Conservation (phyloP, 1,140 invertebrate genomes). For the Philaenus spumarius region DNA sequence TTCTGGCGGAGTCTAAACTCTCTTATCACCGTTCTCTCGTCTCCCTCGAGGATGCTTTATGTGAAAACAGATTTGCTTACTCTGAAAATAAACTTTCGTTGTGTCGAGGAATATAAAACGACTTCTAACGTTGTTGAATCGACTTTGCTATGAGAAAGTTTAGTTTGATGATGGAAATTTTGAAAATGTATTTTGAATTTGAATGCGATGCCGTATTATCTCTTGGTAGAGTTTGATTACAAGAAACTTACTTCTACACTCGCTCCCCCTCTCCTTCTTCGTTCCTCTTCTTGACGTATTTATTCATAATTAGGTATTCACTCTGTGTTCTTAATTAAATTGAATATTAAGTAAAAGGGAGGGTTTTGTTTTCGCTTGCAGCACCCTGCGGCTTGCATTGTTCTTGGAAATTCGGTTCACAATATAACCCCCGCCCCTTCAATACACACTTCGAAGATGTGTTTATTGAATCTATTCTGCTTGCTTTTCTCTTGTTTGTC, state of each 20-base stretch:
- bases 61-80: background rate
- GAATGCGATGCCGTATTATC: conserved; percentile 14
- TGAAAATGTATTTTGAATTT: conserved; percentile 18
- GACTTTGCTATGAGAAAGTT: conserved; percentile 8
- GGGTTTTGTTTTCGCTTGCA: conserved; percentile 5
- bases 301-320: conserved; percentile 23
- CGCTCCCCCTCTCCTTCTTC: background rate
- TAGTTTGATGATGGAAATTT: conserved; percentile 10
- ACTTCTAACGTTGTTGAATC: background rate
- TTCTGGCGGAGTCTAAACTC: conserved; percentile 3
- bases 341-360: conserved; percentile 22
- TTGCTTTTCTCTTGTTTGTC: no score
- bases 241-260: background rate
- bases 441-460: background rate
- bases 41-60: no score
- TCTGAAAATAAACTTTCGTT: conserved; percentile 8
- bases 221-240: conserved; percentile 13
- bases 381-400: conserved; percentile 3
- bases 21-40: conserved; percentile 7
- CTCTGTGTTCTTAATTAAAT: conserved; percentile 21
- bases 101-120: conserved; percentile 10
- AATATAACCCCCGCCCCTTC: background rate
- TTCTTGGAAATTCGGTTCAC: conserved; percentile 2
- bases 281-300: conserved; percentile 8
- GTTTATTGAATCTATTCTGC: background rate